These are phyloP conservation scores for Phylloscopus trochiloides DNA, from an alignment of 2,113 vertebrate species.

Conservation along the genomic window DNA sequence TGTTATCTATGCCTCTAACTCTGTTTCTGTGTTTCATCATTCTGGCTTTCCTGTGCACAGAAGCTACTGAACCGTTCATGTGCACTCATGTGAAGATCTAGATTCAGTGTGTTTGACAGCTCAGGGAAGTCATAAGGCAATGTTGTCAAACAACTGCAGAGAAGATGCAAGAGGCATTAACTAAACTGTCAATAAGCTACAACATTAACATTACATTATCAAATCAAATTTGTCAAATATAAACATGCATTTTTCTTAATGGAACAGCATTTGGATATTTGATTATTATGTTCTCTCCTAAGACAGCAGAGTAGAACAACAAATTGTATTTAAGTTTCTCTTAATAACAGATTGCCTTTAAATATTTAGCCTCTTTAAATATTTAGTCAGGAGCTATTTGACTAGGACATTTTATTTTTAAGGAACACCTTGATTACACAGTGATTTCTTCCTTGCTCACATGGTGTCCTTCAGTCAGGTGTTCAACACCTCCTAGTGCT, in stretches of 20 bases:
- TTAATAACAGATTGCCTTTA: background rate
- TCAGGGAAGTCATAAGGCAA: slow-evolving; percentile 51
- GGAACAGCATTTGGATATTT: background rate
- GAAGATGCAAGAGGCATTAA: slow-evolving; percentile 32
- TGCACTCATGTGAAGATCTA: slow-evolving; percentile 29
- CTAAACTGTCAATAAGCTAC: slow-evolving; percentile 52
- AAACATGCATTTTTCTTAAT: slow-evolving; percentile 10
- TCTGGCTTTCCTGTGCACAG: slow-evolving; percentile 43
- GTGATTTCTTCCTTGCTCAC: background rate
- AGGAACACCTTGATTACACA: background rate
- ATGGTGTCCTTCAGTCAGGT: background rate
- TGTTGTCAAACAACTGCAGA: slow-evolving; percentile 56
- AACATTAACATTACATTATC: slow-evolving; percentile 47
- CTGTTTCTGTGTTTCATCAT: slow-evolving; percentile 56
- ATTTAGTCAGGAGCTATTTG: background rate
- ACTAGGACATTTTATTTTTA: background rate
- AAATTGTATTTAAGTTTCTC: background rate
- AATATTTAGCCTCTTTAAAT: background rate
- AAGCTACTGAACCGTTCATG: slow-evolving; percentile 68
- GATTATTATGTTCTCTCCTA: background rate
- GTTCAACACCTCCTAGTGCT: background rate
- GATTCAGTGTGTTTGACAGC: slow-evolving; percentile 68
- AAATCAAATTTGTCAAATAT: background rate
- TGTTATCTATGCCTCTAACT: slow-evolving; percentile 58
- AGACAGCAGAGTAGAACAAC: background rate